Evolutionary conservation across 92 coral and sea anemone genomes (phyloP).

Genomic region (Palythoa heliodiscus): DNA sequence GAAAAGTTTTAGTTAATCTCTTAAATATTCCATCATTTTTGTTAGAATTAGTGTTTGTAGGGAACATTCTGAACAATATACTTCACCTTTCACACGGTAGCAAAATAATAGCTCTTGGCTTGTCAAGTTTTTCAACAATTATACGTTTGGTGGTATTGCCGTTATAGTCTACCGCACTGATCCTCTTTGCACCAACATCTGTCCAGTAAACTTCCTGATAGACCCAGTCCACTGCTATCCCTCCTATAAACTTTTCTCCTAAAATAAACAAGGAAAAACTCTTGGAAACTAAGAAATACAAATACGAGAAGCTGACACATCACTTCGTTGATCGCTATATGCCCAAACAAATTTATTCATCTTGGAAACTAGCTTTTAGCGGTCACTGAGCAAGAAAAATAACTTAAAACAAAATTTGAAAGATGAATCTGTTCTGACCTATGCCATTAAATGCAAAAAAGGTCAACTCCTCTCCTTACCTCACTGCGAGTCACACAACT

Average conservation of each 20-base stretch:
- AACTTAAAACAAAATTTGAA: no score
- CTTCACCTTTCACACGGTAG: constrained; percentile 89
- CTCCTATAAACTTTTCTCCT: constrained; percentile 68
- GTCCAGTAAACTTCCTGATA: constrained; percentile 70
- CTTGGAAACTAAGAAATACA: neutral
- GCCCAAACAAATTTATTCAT: no score
- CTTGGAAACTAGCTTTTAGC: neutral
- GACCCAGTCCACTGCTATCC: constrained; percentile 89
- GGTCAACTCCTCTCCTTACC: no score
- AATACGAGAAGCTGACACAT: neutral
- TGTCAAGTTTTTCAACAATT: constrained; percentile 45
- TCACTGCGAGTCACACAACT: no score
- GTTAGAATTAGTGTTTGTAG: neutral
- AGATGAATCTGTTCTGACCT: no score
- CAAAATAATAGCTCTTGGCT: constrained; percentile 62
- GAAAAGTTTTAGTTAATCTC: neutral
- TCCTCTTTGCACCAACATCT: constrained; percentile 51
- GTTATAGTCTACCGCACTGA: constrained; percentile 61
- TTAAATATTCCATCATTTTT: no score
- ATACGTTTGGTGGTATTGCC: constrained; percentile 55
- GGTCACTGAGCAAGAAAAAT: no score
- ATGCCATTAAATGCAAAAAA: no score
- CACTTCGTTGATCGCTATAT: no score
- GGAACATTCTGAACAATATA: neutral
- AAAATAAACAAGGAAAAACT: neutral